phyloP scores from a whole-genome alignment of 2,797 vertebrate species.

The Macrochelys suwanniensis region DNA sequence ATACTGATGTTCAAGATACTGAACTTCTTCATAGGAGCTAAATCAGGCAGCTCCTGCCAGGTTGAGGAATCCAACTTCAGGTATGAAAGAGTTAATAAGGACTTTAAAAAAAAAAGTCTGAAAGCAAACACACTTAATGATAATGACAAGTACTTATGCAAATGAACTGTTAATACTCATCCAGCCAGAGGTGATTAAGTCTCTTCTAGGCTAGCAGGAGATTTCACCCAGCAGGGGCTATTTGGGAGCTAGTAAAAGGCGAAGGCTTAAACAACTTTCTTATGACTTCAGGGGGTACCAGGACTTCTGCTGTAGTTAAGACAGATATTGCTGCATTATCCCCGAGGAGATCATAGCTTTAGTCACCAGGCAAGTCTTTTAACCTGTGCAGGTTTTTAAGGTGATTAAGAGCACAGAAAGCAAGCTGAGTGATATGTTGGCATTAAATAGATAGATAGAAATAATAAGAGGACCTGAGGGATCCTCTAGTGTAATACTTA shows the following conservation, averaged over 20 bases:
- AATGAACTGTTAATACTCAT: conserved; percentile 74
- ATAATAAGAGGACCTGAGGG: conserved; percentile 70
- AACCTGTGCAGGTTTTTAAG: conserved; percentile 33
- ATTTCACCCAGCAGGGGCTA: conserved; percentile 66
- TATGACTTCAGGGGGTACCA: conserved; percentile 15
- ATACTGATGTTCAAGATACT: not conserved
- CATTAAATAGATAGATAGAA: conserved; percentile 73
- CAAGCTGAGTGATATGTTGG: conserved; percentile 41
- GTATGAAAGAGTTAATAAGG: conserved; percentile 68
- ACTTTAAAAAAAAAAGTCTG: conserved; percentile 53
- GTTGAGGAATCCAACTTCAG: conserved; percentile 25
- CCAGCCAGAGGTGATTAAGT: conserved; percentile 70
- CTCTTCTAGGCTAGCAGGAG: conserved; percentile 68
- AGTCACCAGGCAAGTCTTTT: conserved; percentile 57
- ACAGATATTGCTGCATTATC: conserved; percentile 48
- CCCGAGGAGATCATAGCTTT: conserved; percentile 50
- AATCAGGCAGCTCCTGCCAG: not conserved
- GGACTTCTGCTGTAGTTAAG: conserved; percentile 35
- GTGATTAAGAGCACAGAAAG: conserved; percentile 22
- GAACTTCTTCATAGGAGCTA: not conserved
- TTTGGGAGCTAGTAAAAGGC: conserved; percentile 14
- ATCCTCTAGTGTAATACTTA: conserved; percentile 72
- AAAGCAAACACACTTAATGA: conserved; percentile 76
- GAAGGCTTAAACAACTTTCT: conserved; percentile 46
- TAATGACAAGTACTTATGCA: conserved; percentile 77